Base-by-base conservation (phyloP, 2,888 invertebrate genomes). In the Anoncus sp. region DNA sequence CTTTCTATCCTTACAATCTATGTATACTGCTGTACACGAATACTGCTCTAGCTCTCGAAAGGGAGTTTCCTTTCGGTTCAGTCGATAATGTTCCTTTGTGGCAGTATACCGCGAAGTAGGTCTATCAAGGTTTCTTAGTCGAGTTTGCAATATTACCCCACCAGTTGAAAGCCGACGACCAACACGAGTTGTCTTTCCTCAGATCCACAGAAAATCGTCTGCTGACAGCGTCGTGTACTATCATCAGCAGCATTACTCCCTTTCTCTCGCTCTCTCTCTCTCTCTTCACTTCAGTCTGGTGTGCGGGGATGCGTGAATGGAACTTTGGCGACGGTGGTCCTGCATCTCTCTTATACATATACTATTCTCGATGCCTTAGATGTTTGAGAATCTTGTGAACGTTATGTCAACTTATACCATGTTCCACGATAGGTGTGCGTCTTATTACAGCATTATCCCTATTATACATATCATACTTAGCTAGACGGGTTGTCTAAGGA, bases 401-500 rank as follows among this genome's bases (percentile, higher is more conserved):
- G 66, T 66, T 66, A 69, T 71, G 70, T 78, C 75, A 66, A 71
- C 59, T 66, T 70, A 65, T 43, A 51, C 49, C 63, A 51, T 43
- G 60, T 60, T 70, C n/a, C n/a, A n/a, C 69, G 45, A n/a, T 18
- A 18, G 57, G 38, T 63, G 57, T 43, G 57, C 70, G 53, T 78
- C 73, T 70, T 57, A 49, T 62, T 71, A 43, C 45, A 43, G 45
- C 55, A 51, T 72, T 75, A 78, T 78, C 49, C 71, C 66, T 38
- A 75, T 71, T 71, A 71, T 63, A 71, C 75, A 62, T 78, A 78
- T 75, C 66, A 75, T 67, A 67, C 57, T 78, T 71, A 63, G 62
- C 31, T 43, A 57, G 55, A 55, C 43, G 20, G 55, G 20, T 51
- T 62, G 77, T 70, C 69, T 73, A 53, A 51, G 55, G 66, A 51